A percentile compares a stretch with the other conserved stretches of the same genome.
phyloP scores from a whole-genome alignment of 2,113 vertebrate species.

The Lanius ludovicianus region DNA sequence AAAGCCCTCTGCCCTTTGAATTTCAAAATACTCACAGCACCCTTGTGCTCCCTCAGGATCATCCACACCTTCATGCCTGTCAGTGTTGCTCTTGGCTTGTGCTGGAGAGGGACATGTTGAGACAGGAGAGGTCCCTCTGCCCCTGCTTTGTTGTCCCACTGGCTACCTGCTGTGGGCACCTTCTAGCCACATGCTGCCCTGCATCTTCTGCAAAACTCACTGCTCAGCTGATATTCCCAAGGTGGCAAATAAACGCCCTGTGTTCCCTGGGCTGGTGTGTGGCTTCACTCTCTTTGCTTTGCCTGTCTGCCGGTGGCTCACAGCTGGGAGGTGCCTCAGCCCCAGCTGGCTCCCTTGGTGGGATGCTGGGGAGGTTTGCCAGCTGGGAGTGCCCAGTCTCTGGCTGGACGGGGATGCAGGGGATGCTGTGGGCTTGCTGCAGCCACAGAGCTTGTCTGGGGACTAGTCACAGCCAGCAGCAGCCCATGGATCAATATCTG shows the following conservation, averaged over 20 bases:
- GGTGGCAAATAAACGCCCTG: neutral
- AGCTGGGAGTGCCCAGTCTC: neutral
- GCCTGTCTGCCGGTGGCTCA: neutral
- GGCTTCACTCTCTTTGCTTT: neutral
- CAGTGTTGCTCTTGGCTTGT: neutral
- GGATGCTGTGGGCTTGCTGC: neutral
- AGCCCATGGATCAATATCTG: neutral
- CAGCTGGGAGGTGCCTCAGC: neutral
- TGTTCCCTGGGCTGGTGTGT: neutral
- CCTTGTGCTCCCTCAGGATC: neutral
- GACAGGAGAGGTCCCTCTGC: neutral
- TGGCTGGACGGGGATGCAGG: neutral
- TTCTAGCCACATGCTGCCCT: neutral
- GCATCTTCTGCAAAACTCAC: neutral
- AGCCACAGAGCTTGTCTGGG: neutral
- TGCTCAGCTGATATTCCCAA: neutral
- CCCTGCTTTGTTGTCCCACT: neutral
- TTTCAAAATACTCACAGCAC: neutral
- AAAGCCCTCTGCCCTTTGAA: neutral
- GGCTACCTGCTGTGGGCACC: accelerated
- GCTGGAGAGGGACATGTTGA: neutral
- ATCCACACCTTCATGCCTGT: neutral
- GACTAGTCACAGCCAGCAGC: too few relatives aligned
- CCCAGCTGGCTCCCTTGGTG: neutral
- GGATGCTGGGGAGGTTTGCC: neutral